Conservation (phyloP, 2,113 vertebrate genomes). For the Anhinga anhinga region DNA sequence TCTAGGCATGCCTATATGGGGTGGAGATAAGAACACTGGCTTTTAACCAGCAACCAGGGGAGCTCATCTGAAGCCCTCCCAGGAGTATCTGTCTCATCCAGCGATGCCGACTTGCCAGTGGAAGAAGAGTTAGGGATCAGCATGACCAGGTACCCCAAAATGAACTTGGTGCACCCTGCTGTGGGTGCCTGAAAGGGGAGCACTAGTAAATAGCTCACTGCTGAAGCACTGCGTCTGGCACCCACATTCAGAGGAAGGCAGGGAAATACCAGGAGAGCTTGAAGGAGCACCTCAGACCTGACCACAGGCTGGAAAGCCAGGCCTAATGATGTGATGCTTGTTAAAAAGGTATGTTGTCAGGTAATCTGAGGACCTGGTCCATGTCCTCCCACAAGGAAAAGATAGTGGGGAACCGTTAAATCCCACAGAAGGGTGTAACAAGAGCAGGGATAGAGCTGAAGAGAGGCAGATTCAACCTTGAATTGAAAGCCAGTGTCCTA, state of each 20-base stretch:
- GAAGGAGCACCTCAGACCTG: not conserved
- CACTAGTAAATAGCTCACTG: not conserved
- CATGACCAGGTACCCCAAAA: not conserved
- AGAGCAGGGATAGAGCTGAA: not conserved
- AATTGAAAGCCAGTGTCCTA: not conserved
- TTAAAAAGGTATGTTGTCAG: not conserved
- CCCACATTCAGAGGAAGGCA: not conserved
- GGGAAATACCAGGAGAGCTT: not conserved
- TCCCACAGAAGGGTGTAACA: not conserved
- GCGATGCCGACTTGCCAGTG: rapidly evolving
- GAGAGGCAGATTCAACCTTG: not conserved
- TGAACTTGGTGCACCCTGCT: not conserved
- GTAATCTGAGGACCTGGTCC: not conserved
- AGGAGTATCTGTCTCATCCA: not conserved
- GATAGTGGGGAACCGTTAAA: not conserved
- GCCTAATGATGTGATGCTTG: not conserved
- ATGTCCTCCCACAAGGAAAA: not conserved
- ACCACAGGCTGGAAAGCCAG: not conserved
- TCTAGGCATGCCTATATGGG: not conserved
- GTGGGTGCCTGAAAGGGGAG: not conserved
- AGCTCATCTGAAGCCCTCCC: not conserved
- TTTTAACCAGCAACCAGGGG: not conserved
- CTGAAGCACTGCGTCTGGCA: not conserved
- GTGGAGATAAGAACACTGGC: not conserved
- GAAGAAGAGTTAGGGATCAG: not conserved